Base-by-base conservation (phyloP, 1,140 invertebrate genomes). In the Drosophila aff. region DNA sequence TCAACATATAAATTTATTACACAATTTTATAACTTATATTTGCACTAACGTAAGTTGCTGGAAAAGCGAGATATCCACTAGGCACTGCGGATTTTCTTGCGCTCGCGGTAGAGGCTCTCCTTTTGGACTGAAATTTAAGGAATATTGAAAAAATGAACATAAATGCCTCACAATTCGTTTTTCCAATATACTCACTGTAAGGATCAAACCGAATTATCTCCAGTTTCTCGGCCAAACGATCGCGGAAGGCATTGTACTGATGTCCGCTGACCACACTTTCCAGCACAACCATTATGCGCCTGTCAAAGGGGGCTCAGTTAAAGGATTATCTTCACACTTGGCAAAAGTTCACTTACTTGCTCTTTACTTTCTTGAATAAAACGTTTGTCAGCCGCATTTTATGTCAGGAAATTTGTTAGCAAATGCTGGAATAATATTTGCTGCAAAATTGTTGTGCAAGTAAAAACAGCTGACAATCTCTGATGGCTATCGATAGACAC, bases 181-280 rank as follows among this genome's bases (percentile, higher is more conserved):
- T 13, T 53, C 2, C 6, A 8, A 3, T 59, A 3, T 59, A 94
- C 95, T 96, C 94, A 97, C 97, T 95, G 65, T 93, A 96, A 13
- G 97, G 97, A 94, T 98, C 97, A 91, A 95, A 97, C 55, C 90
- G 79, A 50, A 97, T 93, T 6, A 95, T 69, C 93, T 97, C 97
- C 38, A 97, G 73, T 94, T 97, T 97, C 40, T 97, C 97, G 9
- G 93, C 96, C 36, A 96, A 86, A 76, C 97, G 94, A 71, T 97
- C 96, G 58, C 97, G 94, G 38, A 96, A 94, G 59, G 91, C 87
- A 46, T 94, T 94, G 40, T 95, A 94, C 78, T 94, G 95, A 80
- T 97, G 97, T 13, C 96, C 96, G 79, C 94, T 96, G 21, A 97
- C 95, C 52, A 96, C 91, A 93, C 97, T 98, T 91, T 97, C 95